Percentiles rank a stretch among this genome's conserved stretches.
Evolutionary conservation across 2,888 invertebrate species (phyloP).

Genomic region (Lacanobia wlatinum): DNA sequence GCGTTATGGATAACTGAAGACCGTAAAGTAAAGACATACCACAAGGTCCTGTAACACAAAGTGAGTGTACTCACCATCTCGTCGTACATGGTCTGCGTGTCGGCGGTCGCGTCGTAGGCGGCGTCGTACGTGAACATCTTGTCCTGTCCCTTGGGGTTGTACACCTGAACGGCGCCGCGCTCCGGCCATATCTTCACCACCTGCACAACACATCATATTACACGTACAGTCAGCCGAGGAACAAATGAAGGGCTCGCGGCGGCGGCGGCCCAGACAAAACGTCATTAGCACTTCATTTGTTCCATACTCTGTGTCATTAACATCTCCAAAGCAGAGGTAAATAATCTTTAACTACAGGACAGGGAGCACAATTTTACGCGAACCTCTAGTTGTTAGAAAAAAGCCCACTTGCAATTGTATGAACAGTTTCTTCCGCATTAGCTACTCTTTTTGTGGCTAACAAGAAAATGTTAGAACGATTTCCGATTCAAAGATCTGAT

Average conservation of each 20-base stretch:
- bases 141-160: constrained; percentile 96
- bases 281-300: constrained; percentile 20
- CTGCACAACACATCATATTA: constrained; percentile 66
- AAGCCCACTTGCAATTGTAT: constrained; percentile 9
- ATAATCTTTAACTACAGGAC: constrained; percentile 16
- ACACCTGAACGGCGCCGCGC: constrained; percentile 97
- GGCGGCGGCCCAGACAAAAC: neutral
- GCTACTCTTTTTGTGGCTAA: constrained; percentile 47
- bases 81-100: constrained; percentile 98
- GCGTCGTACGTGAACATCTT: constrained; percentile 99
- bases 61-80: constrained; percentile 93
- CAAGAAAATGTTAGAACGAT: constrained; percentile 46
- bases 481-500: constrained; percentile 44
- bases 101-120: constrained; percentile 97
- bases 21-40: neutral
- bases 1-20: neutral
- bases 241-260: constrained; percentile 5
- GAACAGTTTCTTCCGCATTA: constrained; percentile 40
- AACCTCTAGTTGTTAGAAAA: constrained; percentile 13
- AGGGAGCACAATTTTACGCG: neutral
- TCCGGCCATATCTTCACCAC: constrained; percentile 96
- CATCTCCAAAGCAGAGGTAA: constrained; percentile 30
- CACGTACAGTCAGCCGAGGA: neutral
- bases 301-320: constrained; percentile 27
- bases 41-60: neutral